Evolutionary conservation across 2,113 vertebrate genomes (phyloP).

Genomic region (Brachypteracias leptosomus): DNA sequence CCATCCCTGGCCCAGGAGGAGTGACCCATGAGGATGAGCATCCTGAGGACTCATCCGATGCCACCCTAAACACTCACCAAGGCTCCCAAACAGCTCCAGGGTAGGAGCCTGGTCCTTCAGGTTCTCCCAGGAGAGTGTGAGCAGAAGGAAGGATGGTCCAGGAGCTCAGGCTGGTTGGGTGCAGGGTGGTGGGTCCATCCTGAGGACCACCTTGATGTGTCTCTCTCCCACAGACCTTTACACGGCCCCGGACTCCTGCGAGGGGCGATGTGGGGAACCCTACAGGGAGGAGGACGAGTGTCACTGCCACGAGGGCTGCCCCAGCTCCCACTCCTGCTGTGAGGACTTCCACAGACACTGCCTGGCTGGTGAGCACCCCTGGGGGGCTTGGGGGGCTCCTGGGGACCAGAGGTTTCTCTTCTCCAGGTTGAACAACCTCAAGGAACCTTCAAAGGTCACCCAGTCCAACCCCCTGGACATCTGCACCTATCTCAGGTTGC

Average conservation of each 20-base stretch:
- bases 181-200: accelerated
- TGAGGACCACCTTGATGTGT: background rate
- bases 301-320: slow-evolving; percentile 79
- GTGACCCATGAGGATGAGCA: background rate
- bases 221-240: slow-evolving; percentile 43
- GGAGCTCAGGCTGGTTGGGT: accelerated
- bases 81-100: accelerated
- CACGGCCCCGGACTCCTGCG: slow-evolving; percentile 72
- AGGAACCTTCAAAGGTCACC: too few relatives aligned
- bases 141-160: background rate
- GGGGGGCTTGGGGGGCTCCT: background rate
- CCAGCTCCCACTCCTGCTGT: slow-evolving; percentile 74
- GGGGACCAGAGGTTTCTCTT: too few relatives aligned
- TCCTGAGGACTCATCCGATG: background rate
- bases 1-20: accelerated
- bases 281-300: slow-evolving; percentile 75
- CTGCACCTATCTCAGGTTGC: too few relatives aligned
- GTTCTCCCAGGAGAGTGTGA: accelerated
- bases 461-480: too few relatives aligned
- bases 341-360: slow-evolving; percentile 73
- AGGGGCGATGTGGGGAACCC: slow-evolving; percentile 77
- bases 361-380: slow-evolving; percentile 48
- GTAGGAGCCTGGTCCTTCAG: background rate
- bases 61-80: background rate
- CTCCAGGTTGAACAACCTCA: too few relatives aligned